These are phyloP conservation scores for Drosophila phalerata DNA, from an alignment of 2,888 invertebrate species.

Conservation along the genomic window DNA sequence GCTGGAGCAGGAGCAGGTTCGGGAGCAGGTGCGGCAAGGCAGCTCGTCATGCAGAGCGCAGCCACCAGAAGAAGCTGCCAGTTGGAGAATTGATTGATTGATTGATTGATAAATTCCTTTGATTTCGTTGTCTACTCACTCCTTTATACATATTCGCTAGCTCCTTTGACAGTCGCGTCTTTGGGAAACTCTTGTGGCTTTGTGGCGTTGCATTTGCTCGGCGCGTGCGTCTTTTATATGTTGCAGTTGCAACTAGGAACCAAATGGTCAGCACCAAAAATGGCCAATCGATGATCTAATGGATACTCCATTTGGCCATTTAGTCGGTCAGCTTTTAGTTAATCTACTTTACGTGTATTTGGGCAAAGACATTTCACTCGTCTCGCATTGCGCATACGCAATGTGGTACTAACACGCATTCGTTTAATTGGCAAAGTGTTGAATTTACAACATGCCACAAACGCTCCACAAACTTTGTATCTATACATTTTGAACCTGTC, in stretches of 20 bases:
- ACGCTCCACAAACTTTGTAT: conserved; percentile 19
- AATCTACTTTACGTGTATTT: conserved; percentile 61
- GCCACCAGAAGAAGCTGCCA: conserved; percentile 69
- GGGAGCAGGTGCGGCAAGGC: conserved; percentile 62
- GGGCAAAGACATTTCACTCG: conserved; percentile 53
- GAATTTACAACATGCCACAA: conserved; percentile 46
- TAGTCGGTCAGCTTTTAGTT: conserved; percentile 8
- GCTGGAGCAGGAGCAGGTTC: conserved; percentile 57
- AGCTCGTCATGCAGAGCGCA: conserved; percentile 59
- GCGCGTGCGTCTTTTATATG: conserved; percentile 61
- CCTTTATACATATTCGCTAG: conserved; percentile 48
- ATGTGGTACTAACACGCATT: conserved; percentile 28
- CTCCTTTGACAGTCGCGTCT: conserved; percentile 1
- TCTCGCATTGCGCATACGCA: conserved; percentile 42
- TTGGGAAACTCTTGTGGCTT: conserved; percentile 26
- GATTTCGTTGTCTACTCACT: conserved; percentile 47
- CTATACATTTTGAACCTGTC: conserved; percentile 18
- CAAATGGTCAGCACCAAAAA: conserved; percentile 25
- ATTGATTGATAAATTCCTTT: neutral
- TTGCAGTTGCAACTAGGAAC: conserved; percentile 30
- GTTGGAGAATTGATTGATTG: neutral
- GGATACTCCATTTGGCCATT: conserved; percentile 39
- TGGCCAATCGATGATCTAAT: conserved; percentile 71
- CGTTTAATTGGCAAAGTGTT: conserved; percentile 51
- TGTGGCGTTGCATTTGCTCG: conserved; percentile 40